These are phyloP conservation scores for Drepanosiphum platanoidis DNA, from an alignment of 2,888 invertebrate species.

Conservation along the genomic window DNA sequence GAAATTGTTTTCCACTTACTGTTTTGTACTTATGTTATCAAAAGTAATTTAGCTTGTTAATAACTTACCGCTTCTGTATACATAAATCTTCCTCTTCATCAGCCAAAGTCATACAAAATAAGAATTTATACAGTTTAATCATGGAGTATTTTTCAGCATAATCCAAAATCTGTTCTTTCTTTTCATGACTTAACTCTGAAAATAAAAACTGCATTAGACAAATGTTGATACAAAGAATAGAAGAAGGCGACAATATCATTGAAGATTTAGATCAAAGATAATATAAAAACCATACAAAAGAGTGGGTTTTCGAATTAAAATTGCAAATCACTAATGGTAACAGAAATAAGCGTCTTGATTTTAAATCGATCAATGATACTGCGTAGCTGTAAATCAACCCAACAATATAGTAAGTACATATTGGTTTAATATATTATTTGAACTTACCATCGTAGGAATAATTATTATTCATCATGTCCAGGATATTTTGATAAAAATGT, in stretches of 20 bases:
- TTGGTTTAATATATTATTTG: not conserved
- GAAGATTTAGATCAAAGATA: no score
- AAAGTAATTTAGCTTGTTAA: not conserved
- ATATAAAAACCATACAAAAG: no score
- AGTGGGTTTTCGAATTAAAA: no score
- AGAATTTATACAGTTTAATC: constrained; percentile 83
- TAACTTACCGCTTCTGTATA: constrained; percentile 78
- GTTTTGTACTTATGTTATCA: no score
- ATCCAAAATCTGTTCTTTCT: constrained; percentile 85
- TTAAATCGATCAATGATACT: not conserved
- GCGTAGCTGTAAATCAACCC: no score
- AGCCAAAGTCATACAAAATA: constrained; percentile 90
- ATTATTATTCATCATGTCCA: constrained; percentile 48
- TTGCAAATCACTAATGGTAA: no score
- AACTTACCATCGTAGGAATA: constrained; percentile 46
- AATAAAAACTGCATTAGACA: no score
- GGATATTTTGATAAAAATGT: constrained; percentile 57
- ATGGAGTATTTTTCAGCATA: constrained; percentile 94
- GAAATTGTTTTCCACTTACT: no score
- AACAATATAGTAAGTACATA: not conserved
- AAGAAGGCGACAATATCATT: no score
- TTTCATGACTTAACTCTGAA: constrained; percentile 75
- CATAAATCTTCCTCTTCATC: constrained; percentile 95
- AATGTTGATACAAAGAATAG: no score
- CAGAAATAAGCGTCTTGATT: no score